phyloP scores from a whole-genome alignment of 2,113 vertebrate genomes.

The Hippocampus mohnikei region DNA sequence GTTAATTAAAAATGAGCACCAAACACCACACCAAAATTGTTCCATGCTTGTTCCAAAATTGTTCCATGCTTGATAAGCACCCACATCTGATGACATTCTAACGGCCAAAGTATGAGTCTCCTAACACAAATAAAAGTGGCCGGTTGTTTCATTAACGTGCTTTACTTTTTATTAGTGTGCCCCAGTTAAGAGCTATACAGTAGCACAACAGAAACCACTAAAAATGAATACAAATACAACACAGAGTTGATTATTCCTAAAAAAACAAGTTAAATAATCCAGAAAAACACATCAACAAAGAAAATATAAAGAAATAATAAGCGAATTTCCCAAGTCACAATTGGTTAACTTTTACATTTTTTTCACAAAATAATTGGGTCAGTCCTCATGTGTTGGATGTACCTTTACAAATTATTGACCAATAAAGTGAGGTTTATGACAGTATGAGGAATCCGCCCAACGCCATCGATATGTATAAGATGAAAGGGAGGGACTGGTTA shows the following conservation, averaged over 20 bases:
- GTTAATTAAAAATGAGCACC: too few species aligned
- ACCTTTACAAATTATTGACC: too few species aligned
- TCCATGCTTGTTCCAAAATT: too few species aligned
- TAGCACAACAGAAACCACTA: neutral
- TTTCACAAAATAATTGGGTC: too few species aligned
- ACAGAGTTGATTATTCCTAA: slow-evolving; percentile 3
- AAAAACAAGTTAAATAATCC: neutral
- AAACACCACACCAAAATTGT: too few species aligned
- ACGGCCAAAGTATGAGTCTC: neutral
- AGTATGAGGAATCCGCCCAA: too few species aligned
- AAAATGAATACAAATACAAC: neutral
- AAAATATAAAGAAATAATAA: neutral
- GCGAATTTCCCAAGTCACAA: too few species aligned
- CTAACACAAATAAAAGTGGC: slow-evolving; percentile 3
- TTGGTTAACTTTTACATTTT: too few species aligned
- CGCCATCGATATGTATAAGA: neutral
- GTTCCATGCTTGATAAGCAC: too few species aligned
- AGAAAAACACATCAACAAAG: neutral
- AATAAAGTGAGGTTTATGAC: neutral
- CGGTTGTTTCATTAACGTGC: neutral
- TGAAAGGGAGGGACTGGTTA: neutral
- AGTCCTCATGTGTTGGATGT: too few species aligned
- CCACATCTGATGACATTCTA: too few species aligned
- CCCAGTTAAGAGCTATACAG: slow-evolving; percentile 4
- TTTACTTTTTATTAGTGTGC: slow-evolving; percentile 41